Evolutionary conservation across 2,888 invertebrate genomes (phyloP).

Genomic region (Agriopis leucophaearia): DNA sequence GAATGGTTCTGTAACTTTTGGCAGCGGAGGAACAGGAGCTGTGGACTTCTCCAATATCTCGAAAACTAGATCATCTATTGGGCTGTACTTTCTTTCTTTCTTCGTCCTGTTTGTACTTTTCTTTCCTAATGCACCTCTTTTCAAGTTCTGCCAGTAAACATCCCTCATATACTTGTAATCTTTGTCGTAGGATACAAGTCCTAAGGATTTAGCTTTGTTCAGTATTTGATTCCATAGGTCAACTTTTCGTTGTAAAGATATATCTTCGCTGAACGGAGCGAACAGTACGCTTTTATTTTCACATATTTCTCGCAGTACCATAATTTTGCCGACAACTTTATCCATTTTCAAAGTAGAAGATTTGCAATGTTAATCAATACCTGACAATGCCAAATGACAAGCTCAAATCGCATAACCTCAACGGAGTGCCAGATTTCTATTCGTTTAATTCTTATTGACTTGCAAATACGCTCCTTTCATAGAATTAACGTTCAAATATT

Average conservation of each 20-base stretch:
- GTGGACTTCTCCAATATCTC: slow-evolving; percentile 38
- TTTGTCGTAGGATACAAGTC: slow-evolving; percentile 30
- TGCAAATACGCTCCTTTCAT: slow-evolving; percentile 10
- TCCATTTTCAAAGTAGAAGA: slow-evolving; percentile 31
- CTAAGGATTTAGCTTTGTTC: slow-evolving; percentile 39
- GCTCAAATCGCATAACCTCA: slow-evolving; percentile 11
- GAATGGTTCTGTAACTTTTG: slow-evolving; percentile 5
- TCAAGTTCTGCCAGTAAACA: slow-evolving; percentile 44
- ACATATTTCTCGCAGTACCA: slow-evolving; percentile 39
- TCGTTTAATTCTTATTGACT: slow-evolving; percentile 8
- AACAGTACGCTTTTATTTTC: slow-evolving; percentile 39
- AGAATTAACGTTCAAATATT: slow-evolving; percentile 13
- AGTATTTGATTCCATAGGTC: slow-evolving; percentile 37
- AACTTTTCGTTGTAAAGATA: slow-evolving; percentile 32
- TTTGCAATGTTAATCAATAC: slow-evolving; percentile 16
- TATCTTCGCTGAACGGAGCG: slow-evolving; percentile 30
- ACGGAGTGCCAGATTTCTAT: not conserved
- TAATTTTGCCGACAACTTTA: slow-evolving; percentile 37
- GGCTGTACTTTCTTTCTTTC: slow-evolving; percentile 26
- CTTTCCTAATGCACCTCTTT: slow-evolving; percentile 32
- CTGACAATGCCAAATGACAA: slow-evolving; percentile 7
- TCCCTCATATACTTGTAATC: slow-evolving; percentile 43
- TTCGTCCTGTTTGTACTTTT: slow-evolving; percentile 9
- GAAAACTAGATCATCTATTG: slow-evolving; percentile 37
- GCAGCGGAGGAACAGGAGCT: slow-evolving; percentile 16